A percentile compares a stretch with the other conserved stretches of the same genome.
Conservation (phyloP, 2,113 vertebrate genomes). For the Vombatus ursinus region DNA sequence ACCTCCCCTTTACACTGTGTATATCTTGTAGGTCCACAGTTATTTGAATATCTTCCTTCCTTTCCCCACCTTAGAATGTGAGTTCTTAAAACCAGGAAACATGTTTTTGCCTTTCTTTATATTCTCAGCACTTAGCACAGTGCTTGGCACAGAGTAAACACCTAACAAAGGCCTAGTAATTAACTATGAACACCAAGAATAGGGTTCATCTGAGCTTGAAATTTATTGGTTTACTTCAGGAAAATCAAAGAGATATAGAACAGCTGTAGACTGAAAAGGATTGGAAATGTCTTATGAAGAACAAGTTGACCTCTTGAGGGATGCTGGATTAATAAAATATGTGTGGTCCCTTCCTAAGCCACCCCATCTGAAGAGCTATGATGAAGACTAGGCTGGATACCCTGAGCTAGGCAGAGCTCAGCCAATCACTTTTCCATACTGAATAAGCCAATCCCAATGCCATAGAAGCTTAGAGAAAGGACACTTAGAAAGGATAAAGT, state of each 20-base stretch:
- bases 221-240: not conserved
- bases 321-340: not conserved
- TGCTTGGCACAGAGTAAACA: not conserved
- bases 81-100: not conserved
- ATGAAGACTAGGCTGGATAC: not conserved
- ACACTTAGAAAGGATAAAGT: accelerated
- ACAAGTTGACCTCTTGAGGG: not conserved
- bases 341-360: not conserved
- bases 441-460: not conserved
- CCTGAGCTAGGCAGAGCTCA: not conserved
- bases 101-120: not conserved
- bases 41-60: not conserved
- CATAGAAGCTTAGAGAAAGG: not conserved
- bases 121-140: not conserved
- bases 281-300: not conserved
- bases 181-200: not conserved
- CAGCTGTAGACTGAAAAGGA: not conserved
- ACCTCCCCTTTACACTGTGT: not conserved
- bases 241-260: not conserved
- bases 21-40: not conserved
- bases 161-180: not conserved
- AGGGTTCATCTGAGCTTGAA: not conserved
- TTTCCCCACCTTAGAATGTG: not conserved
- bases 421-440: not conserved
- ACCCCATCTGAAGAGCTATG: not conserved